Conservation (phyloP, 2,797 vertebrate species). For the Enteromius argenteus region DNA sequence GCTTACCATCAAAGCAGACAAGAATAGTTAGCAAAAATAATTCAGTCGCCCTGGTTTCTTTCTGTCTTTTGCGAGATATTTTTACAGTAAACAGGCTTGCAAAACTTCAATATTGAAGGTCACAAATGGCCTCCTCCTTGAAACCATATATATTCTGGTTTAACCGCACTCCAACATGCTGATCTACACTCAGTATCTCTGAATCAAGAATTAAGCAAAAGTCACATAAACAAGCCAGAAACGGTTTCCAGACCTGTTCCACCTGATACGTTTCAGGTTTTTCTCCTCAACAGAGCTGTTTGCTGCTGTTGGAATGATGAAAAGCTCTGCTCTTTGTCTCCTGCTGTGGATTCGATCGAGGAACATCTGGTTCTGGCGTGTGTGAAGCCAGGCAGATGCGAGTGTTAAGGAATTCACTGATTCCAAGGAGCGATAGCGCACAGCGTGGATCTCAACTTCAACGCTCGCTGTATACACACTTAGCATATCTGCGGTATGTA, state of each 20-base stretch:
- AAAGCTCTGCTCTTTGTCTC: conserved; percentile 42
- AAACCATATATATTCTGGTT: conserved; percentile 25
- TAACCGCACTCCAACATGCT: conserved; percentile 6
- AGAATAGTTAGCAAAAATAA: conserved; percentile 53
- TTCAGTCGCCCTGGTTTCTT: conserved; percentile 38
- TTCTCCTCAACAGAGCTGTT: conserved; percentile 9
- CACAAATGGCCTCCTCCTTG: conserved; percentile 11
- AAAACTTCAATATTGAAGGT: conserved; percentile 20
- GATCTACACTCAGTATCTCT: conserved; percentile 33
- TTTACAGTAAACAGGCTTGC: conserved; percentile 38
- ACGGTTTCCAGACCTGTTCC: conserved; percentile 44
- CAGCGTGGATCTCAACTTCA: conserved; percentile 29
- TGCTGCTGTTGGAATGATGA: conserved; percentile 51
- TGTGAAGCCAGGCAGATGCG: conserved; percentile 43
- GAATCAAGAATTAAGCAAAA: conserved; percentile 24
- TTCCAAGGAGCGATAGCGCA: conserved; percentile 20
- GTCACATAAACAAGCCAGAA: conserved; percentile 28
- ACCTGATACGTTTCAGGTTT: conserved; percentile 38
- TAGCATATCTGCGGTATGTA: conserved; percentile 8
- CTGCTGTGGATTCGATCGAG: conserved; percentile 34
- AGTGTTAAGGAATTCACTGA: conserved; percentile 36
- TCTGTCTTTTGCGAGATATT: conserved; percentile 14
- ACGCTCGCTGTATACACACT: neutral
- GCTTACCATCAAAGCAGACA: conserved; percentile 56
- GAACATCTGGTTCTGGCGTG: conserved; percentile 47